Percentiles rank a stretch among this genome's conserved stretches.
These are phyloP conservation scores for Hermetia illucens DNA, from an alignment of 1,140 invertebrate genomes.

Conservation along the genomic window DNA sequence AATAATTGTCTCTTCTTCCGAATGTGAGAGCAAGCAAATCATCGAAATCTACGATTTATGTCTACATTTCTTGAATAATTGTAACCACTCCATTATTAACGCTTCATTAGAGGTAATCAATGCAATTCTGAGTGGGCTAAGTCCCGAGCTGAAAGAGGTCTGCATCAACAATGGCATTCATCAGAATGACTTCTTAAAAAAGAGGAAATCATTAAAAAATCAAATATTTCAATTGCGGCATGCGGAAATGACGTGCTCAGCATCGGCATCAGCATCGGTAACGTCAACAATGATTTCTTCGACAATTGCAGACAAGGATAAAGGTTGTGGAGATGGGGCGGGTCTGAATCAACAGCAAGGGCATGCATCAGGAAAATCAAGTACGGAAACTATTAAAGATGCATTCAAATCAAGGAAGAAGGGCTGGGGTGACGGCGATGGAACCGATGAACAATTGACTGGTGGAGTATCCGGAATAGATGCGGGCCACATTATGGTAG, in stretches of 20 bases:
- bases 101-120: slow-evolving; percentile 58
- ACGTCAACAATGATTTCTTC: slow-evolving; percentile 11
- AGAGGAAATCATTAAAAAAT: slow-evolving; percentile 32
- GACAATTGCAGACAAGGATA: slow-evolving; percentile 15
- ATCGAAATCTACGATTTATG: slow-evolving; percentile 61
- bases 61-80: slow-evolving; percentile 45
- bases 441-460: no score
- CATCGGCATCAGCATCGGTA: slow-evolving; percentile 8
- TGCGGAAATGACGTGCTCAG: slow-evolving; percentile 21
- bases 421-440: no score
- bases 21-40: slow-evolving; percentile 25
- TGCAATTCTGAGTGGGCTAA: slow-evolving; percentile 45
- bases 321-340: slow-evolving; percentile 5
- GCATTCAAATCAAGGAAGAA: slow-evolving; percentile 1
- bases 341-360: slow-evolving; percentile 1
- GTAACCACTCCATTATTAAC: slow-evolving; percentile 58
- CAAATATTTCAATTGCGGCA: slow-evolving; percentile 33
- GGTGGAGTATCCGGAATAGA: no score
- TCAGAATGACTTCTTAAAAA: slow-evolving; percentile 28
- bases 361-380: not conserved
- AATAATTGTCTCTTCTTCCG: slow-evolving; percentile 11
- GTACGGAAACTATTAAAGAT: not conserved
- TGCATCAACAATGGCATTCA: slow-evolving; percentile 29
- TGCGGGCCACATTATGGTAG: no score
- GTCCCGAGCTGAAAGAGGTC: slow-evolving; percentile 30